Evolutionary conservation across 2,888 invertebrate species (phyloP).

Genomic region (Harpagoxenus sublaevis): DNA sequence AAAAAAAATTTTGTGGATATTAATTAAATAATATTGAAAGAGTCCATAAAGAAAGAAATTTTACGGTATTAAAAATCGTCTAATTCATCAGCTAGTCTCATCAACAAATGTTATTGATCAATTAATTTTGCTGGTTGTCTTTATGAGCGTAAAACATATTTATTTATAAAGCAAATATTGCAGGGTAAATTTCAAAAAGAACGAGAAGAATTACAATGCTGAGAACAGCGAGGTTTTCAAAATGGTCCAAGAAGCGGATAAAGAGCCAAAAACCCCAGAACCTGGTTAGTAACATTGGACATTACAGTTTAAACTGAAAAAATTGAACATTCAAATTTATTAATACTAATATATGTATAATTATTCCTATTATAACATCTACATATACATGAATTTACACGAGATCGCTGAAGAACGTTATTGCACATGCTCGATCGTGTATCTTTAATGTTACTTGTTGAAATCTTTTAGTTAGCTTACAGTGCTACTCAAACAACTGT

Average conservation of each 20-base stretch:
- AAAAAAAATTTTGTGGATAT: not conserved
- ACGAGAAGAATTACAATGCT: conserved; percentile 95
- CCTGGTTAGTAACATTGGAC: conserved; percentile 88
- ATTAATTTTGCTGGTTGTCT: not conserved
- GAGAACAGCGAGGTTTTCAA: conserved; percentile 96
- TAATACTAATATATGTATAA: not conserved
- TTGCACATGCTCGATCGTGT: not conserved
- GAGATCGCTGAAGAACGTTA: conserved; percentile 27
- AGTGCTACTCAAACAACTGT: not conserved
- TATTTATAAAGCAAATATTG: conserved; percentile 65
- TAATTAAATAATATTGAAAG: not conserved
- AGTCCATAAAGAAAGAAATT: not conserved
- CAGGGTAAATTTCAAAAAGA: conserved; percentile 98
- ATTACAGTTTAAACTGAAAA: not conserved
- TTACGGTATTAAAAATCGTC: not conserved
- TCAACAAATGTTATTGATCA: not conserved
- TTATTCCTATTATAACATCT: conserved; percentile 1
- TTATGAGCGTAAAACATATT: not conserved
- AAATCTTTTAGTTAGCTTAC: not conserved
- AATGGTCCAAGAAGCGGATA: conserved; percentile 95
- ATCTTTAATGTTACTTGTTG: not conserved
- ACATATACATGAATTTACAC: not conserved
- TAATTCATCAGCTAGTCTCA: not conserved
- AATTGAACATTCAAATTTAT: conserved; percentile 1
- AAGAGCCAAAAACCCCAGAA: conserved; percentile 91